These are phyloP conservation scores for Xiphias gladius DNA, from an alignment of 2,113 vertebrate genomes.

Conservation along the genomic window DNA sequence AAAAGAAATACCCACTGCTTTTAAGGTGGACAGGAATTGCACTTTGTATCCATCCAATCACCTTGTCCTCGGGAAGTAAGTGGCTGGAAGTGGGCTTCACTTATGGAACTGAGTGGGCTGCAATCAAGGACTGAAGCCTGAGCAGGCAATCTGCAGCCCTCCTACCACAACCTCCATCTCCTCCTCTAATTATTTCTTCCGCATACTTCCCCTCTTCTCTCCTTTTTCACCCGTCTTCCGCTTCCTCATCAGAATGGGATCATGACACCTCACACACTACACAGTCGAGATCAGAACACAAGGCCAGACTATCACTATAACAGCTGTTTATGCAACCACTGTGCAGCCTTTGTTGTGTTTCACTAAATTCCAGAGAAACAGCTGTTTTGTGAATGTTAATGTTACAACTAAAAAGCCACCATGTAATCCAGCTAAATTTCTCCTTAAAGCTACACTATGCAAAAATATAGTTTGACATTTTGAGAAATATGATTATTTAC, in stretches of 20 bases:
- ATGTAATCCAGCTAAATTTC: background rate
- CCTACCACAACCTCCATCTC: constrained; percentile 15
- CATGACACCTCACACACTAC: background rate
- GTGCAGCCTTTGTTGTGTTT: background rate
- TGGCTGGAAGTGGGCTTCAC: constrained; percentile 24
- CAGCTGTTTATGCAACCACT: background rate
- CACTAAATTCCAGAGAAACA: background rate
- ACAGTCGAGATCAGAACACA: constrained; percentile 13
- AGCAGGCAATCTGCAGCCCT: constrained; percentile 49
- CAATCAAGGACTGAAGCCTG: constrained; percentile 63
- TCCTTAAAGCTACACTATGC: background rate
- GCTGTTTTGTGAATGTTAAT: background rate
- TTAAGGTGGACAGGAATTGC: constrained; percentile 27
- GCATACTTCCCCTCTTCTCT: constrained; percentile 8
- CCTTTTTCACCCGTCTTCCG: background rate
- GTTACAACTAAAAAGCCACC: background rate
- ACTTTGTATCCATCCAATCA: constrained; percentile 55
- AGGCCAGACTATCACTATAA: constrained; percentile 3
- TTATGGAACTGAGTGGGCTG: constrained; percentile 35
- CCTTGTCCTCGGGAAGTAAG: background rate
- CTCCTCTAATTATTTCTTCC: constrained; percentile 55
- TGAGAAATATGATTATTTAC: background rate
- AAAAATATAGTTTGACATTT: background rate
- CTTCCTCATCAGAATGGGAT: constrained; percentile 42
- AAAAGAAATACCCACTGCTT: constrained; percentile 6